Evolutionary conservation across 2,888 invertebrate genomes (phyloP), one percentile per base, ranked within the genome.

Genomic region (Synanthedon formicaeformis): DNA sequence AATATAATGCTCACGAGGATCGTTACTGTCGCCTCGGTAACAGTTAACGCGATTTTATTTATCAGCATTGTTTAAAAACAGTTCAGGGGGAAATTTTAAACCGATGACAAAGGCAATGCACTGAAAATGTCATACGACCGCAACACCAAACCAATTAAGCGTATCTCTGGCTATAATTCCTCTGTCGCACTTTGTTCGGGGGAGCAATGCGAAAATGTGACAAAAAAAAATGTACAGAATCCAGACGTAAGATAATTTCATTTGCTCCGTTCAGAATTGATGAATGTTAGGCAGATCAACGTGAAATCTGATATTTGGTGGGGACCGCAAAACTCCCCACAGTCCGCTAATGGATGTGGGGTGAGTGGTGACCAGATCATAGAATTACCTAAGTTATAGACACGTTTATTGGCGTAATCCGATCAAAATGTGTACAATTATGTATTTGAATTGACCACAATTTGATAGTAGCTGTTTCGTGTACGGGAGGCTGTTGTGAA

Each of bases 111-210:
- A 81, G 75, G 78, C 84, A 81, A 71, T 81, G 80, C 80, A 73
- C 76, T 74, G 80, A 75, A 84, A 83, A 85, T 83, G 81, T 81
- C 80, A 81, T 66, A 71, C 73, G 76, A 81, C 85, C 83, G 70
- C 85, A 84, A 76, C 76, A 81, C 71, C 78, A 80, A 81, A 81
- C 83, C 83, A 84, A 86, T 86, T 85, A 86, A 78, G 72, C 80
- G 78, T 81, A 78, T 81, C 78, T 79, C 75, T 74, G 75, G 72
- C 67, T 67, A 82, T 84, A 82, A 81, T 82, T 75, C 61, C 68
- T 69, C 67, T 67, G 67, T 65, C 65, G 54, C 53, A 40, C 55
- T 53, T 64, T 69, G 70, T 68, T 34, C 34, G 63, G 66, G 67
- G 63, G 62, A 61, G 63, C 54, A 60, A 60, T 49, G 66, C 61